phyloP scores from a whole-genome alignment of 35 echinoderm and acorn worm species.

The Apostichopus parvimensis region DNA sequence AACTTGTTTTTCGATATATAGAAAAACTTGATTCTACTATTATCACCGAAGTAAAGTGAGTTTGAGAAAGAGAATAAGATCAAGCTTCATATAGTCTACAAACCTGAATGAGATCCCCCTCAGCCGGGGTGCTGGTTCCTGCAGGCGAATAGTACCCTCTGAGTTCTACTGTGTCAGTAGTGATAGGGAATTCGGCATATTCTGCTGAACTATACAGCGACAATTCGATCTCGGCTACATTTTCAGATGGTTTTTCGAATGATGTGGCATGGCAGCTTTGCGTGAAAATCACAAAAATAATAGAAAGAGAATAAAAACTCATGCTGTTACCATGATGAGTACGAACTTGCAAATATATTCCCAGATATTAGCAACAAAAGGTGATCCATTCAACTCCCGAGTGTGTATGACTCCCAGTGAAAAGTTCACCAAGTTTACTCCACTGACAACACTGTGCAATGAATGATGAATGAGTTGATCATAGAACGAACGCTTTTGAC shows the following conservation, averaged over 20 bases:
- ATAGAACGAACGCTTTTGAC: conserved; percentile 41
- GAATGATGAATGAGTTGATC: conserved; percentile 50
- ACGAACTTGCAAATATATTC: conserved; percentile 11
- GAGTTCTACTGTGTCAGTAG: neutral
- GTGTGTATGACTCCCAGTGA: conserved; percentile 8
- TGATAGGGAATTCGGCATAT: conserved; percentile 1
- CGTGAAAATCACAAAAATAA: conserved; percentile 53
- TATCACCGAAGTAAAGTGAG: too few relatives aligned
- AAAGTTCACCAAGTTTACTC: conserved; percentile 35
- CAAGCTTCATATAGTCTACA: neutral
- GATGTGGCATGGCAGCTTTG: conserved; percentile 6
- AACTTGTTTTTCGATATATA: too few relatives aligned
- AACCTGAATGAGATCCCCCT: conserved; percentile 36
- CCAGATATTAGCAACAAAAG: neutral
- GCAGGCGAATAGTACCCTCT: conserved; percentile 36
- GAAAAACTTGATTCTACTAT: too few relatives aligned
- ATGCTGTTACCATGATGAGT: conserved; percentile 51
- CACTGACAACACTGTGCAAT: conserved; percentile 42
- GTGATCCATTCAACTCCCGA: conserved; percentile 44
- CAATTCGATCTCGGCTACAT: conserved; percentile 47
- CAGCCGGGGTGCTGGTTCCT: conserved; percentile 12
- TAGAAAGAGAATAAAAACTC: conserved; percentile 1
- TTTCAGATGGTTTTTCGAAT: conserved; percentile 10
- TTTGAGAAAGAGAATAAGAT: too few relatives aligned
- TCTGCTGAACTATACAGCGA: conserved; percentile 4